Percentiles rank a stretch among this genome's conserved stretches.
Conservation (phyloP, 2,113 vertebrate species). For the Prolemur simus region DNA sequence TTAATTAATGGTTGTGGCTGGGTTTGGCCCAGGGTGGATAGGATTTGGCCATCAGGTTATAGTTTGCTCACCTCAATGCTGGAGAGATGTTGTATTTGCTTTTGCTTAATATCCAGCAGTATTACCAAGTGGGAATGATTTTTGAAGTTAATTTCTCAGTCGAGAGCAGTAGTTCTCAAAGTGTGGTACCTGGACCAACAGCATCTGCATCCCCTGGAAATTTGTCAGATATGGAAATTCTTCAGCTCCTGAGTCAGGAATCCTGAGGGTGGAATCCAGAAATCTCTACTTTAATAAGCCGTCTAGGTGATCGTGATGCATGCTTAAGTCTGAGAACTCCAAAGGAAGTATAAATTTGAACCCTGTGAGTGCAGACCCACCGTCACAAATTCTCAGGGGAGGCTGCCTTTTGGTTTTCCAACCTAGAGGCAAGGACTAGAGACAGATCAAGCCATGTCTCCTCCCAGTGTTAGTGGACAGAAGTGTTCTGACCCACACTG, state of each 20-base stretch:
- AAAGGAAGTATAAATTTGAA: background rate
- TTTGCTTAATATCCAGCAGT: slow-evolving; percentile 21
- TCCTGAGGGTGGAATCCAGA: background rate
- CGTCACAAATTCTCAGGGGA: background rate
- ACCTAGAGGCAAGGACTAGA: background rate
- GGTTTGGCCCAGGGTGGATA: background rate
- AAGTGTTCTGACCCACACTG: background rate
- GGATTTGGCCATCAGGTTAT: background rate
- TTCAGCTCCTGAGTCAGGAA: background rate
- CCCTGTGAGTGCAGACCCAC: background rate
- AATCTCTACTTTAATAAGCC: background rate
- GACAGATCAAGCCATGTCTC: background rate
- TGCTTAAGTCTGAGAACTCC: background rate
- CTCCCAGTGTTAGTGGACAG: background rate
- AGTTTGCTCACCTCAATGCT: background rate
- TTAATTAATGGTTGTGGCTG: background rate
- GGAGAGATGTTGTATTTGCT: slow-evolving; percentile 30
- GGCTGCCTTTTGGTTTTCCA: background rate
- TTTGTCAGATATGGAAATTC: background rate
- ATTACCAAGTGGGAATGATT: background rate
- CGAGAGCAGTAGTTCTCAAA: background rate
- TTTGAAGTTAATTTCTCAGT: background rate
- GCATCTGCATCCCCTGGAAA: background rate
- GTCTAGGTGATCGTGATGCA: background rate
- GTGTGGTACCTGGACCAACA: background rate